Conservation (phyloP, 2,888 invertebrate genomes). For the Phymatocera aterrima region DNA sequence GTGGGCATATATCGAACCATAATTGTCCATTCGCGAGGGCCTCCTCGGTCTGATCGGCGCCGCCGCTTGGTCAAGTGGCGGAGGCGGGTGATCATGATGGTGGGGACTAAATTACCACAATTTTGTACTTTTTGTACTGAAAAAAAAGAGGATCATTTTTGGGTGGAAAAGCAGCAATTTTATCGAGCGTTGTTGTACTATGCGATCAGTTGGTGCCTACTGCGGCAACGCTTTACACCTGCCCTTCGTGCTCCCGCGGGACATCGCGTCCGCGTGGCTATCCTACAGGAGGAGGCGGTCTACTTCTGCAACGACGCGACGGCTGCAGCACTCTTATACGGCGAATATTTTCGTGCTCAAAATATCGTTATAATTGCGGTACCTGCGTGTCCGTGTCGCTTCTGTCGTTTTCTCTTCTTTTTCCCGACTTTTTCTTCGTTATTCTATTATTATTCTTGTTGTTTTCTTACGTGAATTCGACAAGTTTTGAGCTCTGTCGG, state of each 20-base stretch:
- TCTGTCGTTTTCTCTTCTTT: neutral
- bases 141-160: conserved; percentile 73
- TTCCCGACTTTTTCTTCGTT: neutral
- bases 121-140: conserved; percentile 70
- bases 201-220: conserved; percentile 73
- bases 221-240: conserved; percentile 73
- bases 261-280: conserved; percentile 18
- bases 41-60: conserved; percentile 42
- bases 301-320: conserved; percentile 12
- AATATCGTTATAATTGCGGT: conserved; percentile 16
- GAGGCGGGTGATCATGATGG: conserved; percentile 51
- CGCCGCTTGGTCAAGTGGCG: conserved; percentile 46
- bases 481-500: neutral
- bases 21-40: conserved; percentile 60
- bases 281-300: conserved; percentile 11
- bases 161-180: conserved; percentile 74
- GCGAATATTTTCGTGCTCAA: conserved; percentile 1
- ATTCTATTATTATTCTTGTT: neutral
- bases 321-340: neutral
- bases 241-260: conserved; percentile 49
- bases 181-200: conserved; percentile 73
- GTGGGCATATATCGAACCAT: conserved; percentile 63
- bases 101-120: conserved; percentile 72
- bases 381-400: conserved; percentile 13
- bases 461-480: neutral